A percentile compares a stretch with the other conserved stretches of the same genome.
Evolutionary conservation across 2,888 invertebrate species (phyloP).

Genomic region (Cataglyphis cursor): DNA sequence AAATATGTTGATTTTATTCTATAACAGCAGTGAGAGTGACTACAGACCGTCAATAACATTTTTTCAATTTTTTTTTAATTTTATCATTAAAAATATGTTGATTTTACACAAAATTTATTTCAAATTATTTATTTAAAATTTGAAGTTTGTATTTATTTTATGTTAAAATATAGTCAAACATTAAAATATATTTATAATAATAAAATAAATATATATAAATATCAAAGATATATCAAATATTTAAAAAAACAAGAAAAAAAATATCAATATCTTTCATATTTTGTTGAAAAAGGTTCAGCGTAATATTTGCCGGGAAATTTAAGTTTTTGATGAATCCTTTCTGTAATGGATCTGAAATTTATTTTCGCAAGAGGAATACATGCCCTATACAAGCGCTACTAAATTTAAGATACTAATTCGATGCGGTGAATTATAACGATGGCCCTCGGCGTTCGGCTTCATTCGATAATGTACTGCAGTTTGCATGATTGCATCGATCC

Average conservation of each 20-base stretch:
- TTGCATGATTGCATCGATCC: not conserved
- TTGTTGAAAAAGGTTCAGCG: not conserved
- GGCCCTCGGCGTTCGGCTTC: not conserved
- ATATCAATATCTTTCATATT: not conserved
- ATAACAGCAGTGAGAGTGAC: no score
- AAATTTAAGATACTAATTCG: conserved; percentile 35
- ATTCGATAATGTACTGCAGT: not conserved
- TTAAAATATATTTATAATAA: no score
- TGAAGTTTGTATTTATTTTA: no score
- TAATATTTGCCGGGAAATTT: not conserved
- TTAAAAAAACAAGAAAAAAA: not conserved
- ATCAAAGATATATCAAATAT: not conserved
- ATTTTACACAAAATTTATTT: no score
- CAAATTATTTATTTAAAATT: no score
- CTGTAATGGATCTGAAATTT: not conserved
- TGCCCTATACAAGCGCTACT: not conserved
- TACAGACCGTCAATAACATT: no score
- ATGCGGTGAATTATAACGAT: conserved; percentile 14
- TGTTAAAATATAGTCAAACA: no score
- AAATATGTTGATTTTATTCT: no score
- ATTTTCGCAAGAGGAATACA: not conserved
- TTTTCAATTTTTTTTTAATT: no score
- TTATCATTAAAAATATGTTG: no score
- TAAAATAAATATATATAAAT: no score
- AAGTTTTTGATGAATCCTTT: not conserved